Base-by-base conservation (phyloP, 2,797 vertebrate genomes). In the Danio jaintianensis region DNA sequence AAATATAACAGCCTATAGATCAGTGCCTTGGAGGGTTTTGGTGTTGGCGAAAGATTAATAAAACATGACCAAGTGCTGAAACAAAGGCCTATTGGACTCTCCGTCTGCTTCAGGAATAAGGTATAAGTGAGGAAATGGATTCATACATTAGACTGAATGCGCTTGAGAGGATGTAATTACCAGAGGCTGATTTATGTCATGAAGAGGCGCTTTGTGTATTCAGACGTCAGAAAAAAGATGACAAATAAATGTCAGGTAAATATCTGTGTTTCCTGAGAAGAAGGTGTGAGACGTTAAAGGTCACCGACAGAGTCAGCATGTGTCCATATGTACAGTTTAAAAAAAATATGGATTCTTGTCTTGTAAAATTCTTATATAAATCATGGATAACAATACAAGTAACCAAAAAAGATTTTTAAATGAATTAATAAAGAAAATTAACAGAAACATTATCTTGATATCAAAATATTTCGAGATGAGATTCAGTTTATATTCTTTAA, bases 211-310 rank as follows among this genome's bases (percentile, higher is more conserved):
- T 55, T 77, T 67, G 52, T 76, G 62, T 67, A 47, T 48, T 62
- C 42, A 56, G 22, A 59, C 36, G 12, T 40, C 15, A 12, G 13
- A 59, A 66, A 75, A 50, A 16, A 40, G 12, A 40, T 11, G 38
- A 66, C 9, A 66, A 42, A 43, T 18, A 66, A 29, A 36, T 36
- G 16, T 45, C 7, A 45, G 38, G 48, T 78, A 48, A 55, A 79
- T 72, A 16, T 81, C 67, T 81, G 66, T 82, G 69, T 83, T 85
- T 82, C 82, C 78, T 86, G 76, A 42, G 45, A 78, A 55, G 52
- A 67, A 75, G 40, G 69, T 47, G 66, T 16, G 53, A 83, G 84
- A 86, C 82, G 79, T 84, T 82, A 83, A 74, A 82, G 52, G 67
- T 77, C 78, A 78, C 67, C 79, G 73, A 48, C 10, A 75, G 38